phyloP scores from a whole-genome alignment of 2,888 invertebrate species.

The Biston stratarius region DNA sequence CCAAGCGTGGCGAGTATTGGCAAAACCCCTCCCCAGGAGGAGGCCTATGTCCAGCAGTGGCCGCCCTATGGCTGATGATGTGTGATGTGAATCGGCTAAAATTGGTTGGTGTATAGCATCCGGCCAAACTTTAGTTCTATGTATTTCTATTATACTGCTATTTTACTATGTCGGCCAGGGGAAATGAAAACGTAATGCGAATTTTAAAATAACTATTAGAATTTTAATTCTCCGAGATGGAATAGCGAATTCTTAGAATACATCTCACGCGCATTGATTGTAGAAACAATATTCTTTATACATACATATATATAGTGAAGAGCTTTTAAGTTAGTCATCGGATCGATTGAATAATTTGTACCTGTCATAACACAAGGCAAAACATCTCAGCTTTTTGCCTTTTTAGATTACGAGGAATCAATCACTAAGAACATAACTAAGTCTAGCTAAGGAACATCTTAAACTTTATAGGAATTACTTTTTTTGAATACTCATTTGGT shows the following conservation, averaged over 20 bases:
- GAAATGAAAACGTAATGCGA: slow-evolving; percentile 52
- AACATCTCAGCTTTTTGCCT: not conserved
- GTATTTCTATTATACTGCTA: slow-evolving; percentile 30
- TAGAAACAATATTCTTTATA: slow-evolving; percentile 3
- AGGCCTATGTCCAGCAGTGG: too few relatives aligned
- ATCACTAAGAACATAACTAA: slow-evolving; percentile 1
- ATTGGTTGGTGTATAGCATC: not conserved
- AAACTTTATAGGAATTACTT: not conserved
- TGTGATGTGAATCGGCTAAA: not conserved
- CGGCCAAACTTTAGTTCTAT: not conserved
- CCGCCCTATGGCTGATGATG: too few relatives aligned
- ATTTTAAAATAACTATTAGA: slow-evolving; percentile 38
- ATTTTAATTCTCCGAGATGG: slow-evolving; percentile 26
- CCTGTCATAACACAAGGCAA: not conserved
- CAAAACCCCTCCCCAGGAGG: too few relatives aligned
- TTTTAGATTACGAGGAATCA: not conserved
- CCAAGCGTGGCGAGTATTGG: too few relatives aligned
- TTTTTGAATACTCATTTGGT: too few relatives aligned
- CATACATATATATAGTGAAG: slow-evolving; percentile 2
- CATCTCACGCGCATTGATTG: not conserved
- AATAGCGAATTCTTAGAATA: slow-evolving; percentile 12
- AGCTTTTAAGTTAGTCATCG: slow-evolving; percentile 9
- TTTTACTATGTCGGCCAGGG: slow-evolving; percentile 44
- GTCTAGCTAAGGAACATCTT: too few relatives aligned
- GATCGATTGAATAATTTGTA: slow-evolving; percentile 9